Percentiles rank a stretch among this genome's conserved stretches.
Evolutionary conservation across 2,797 vertebrate genomes (phyloP).

Genomic region (Odontamblyopus rebecca): DNA sequence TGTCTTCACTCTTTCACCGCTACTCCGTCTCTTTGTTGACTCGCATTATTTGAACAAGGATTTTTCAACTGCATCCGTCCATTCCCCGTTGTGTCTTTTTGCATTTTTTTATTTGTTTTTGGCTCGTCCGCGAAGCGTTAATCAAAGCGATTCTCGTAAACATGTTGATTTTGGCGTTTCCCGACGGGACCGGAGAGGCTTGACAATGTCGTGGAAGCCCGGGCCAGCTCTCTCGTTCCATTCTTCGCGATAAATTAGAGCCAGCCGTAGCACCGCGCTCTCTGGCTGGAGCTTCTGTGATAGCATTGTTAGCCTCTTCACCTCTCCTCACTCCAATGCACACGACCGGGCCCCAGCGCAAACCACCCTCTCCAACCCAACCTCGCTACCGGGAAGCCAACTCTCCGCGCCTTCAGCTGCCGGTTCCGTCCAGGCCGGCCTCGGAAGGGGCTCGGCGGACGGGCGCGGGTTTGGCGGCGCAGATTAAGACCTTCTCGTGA

Average conservation of each 20-base stretch:
- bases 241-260: slow-evolving; percentile 3
- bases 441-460: slow-evolving; percentile 65
- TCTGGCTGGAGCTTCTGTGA: slow-evolving; percentile 59
- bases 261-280: not conserved
- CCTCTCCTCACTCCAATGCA: slow-evolving; percentile 80
- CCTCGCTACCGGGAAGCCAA: slow-evolving; percentile 67
- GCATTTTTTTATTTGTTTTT: too few relatives aligned
- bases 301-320: slow-evolving; percentile 81
- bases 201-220: slow-evolving; percentile 63
- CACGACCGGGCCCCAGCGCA: slow-evolving; percentile 70
- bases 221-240: slow-evolving; percentile 42
- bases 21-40: slow-evolving; percentile 61
- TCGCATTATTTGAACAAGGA: slow-evolving; percentile 58
- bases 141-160: slow-evolving; percentile 70
- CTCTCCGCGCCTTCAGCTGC: slow-evolving; percentile 50
- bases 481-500: slow-evolving; percentile 81
- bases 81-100: slow-evolving; percentile 47
- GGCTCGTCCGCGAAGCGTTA: slow-evolving; percentile 56
- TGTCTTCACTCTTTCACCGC: slow-evolving; percentile 46
- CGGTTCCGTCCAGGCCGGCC: slow-evolving; percentile 67
- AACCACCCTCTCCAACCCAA: slow-evolving; percentile 47
- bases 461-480: slow-evolving; percentile 69
- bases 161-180: slow-evolving; percentile 65
- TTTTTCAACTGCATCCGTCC: slow-evolving; percentile 36
- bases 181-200: slow-evolving; percentile 56